A percentile compares a stretch with the other conserved stretches of the same genome.
phyloP scores from a whole-genome alignment of 2,888 invertebrate genomes.

The Thymelicus sylvestris region DNA sequence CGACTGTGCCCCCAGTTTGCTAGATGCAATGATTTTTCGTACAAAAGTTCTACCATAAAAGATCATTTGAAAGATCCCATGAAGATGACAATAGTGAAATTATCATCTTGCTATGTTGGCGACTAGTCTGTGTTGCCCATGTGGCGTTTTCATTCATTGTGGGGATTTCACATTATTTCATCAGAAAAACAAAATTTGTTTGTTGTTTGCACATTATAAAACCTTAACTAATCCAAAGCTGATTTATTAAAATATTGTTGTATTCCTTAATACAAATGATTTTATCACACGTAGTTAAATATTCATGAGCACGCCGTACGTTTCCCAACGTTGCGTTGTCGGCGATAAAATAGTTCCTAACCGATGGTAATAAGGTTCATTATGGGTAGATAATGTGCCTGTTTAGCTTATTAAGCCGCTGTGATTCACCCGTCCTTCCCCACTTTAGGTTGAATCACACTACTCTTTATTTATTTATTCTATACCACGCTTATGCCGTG shows the following conservation, averaged over 20 bases:
- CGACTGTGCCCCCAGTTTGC: too few relatives aligned
- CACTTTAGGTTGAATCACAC: constrained; percentile 39
- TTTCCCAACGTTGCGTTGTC: constrained; percentile 17
- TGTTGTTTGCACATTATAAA: too few relatives aligned
- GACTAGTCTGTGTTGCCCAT: too few relatives aligned
- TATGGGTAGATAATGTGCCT: constrained; percentile 36
- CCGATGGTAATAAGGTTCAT: constrained; percentile 27
- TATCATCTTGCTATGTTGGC: too few relatives aligned
- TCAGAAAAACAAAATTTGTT: too few relatives aligned
- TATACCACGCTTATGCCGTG: constrained; percentile 12
- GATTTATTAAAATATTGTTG: constrained; percentile 12
- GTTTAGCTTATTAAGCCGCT: constrained; percentile 37
- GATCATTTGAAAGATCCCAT: too few relatives aligned
- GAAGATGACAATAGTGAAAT: too few relatives aligned
- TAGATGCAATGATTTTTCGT: too few relatives aligned
- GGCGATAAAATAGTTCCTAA: constrained; percentile 26
- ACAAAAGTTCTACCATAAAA: too few relatives aligned
- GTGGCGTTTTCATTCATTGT: too few relatives aligned
- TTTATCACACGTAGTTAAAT: constrained; percentile 32
- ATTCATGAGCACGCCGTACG: constrained; percentile 29
- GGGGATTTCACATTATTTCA: too few relatives aligned
- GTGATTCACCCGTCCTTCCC: constrained; percentile 46
- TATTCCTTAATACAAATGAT: constrained; percentile 33
- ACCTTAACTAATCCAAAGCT: constrained; percentile 15
- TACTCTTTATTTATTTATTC: constrained; percentile 34